These are phyloP conservation scores for Grammomys dolichurus DNA, from an alignment of 2,113 vertebrate species.

Conservation along the genomic window DNA sequence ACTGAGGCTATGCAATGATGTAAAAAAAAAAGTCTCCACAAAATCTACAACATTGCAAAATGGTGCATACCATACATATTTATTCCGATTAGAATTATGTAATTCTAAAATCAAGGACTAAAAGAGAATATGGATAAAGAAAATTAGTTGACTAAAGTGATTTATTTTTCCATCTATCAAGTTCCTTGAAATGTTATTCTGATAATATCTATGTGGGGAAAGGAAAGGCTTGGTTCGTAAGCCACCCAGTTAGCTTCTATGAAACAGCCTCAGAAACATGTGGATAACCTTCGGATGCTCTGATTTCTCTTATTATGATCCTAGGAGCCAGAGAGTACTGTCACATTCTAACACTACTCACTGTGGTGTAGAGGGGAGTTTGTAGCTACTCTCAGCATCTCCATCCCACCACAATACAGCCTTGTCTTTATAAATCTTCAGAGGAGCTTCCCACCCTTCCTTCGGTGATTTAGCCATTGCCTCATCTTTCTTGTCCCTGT, in stretches of 20 bases:
- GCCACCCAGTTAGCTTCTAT: not conserved
- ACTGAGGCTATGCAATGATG: not conserved
- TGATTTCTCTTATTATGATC: not conserved
- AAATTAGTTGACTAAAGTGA: slow-evolving; percentile 63
- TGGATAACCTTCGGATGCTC: not conserved
- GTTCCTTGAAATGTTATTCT: slow-evolving; percentile 48
- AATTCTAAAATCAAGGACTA: not conserved
- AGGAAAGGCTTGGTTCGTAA: slow-evolving; percentile 31
- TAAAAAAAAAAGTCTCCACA: not conserved
- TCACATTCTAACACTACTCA: not conserved
- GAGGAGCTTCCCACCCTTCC: fast-evolving
- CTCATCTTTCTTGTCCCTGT: not conserved
- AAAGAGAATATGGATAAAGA: slow-evolving; percentile 39
- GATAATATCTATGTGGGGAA: slow-evolving; percentile 55
- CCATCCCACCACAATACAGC: not conserved
- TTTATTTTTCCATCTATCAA: slow-evolving; percentile 52
- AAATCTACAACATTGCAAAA: not conserved
- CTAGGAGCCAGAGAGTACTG: not conserved
- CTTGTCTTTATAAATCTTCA: not conserved
- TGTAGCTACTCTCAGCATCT: not conserved
- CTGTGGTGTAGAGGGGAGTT: not conserved
- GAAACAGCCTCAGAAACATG: not conserved
- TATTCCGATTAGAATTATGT: slow-evolving; percentile 48
- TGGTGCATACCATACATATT: not conserved
- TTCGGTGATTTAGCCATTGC: not conserved